Percentiles rank a stretch among this genome's conserved stretches.
Evolutionary conservation across 1,140 invertebrate species (phyloP).

Genomic region (Sycophila sp.): DNA sequence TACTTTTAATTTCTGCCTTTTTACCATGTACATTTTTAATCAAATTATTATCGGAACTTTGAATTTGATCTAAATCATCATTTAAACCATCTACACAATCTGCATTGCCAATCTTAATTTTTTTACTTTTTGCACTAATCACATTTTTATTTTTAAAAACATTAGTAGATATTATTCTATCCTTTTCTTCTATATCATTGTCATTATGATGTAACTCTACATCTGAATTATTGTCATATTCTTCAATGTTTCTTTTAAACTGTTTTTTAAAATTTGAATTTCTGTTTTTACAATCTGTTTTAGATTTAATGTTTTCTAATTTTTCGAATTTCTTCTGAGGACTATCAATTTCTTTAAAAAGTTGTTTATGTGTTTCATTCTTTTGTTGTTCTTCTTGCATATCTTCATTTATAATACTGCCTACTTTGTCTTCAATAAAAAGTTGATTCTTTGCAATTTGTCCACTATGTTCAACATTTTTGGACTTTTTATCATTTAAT

Average conservation of each 20-base stretch:
- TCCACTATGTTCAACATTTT: slow-evolving; percentile 48
- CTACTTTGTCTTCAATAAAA: slow-evolving; percentile 10
- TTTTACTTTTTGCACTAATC: background rate
- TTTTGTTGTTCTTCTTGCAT: background rate
- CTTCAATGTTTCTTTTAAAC: background rate
- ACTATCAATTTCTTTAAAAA: too few relatives aligned
- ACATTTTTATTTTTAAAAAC: too few relatives aligned
- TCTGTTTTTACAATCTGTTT: slow-evolving; percentile 43
- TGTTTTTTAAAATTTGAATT: background rate
- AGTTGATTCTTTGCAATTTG: background rate
- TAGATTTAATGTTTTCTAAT: slow-evolving; percentile 62
- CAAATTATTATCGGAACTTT: background rate
- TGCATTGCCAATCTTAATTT: background rate
- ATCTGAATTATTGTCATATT: background rate
- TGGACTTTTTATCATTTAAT: background rate
- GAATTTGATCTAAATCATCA: background rate
- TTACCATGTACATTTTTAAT: too few relatives aligned
- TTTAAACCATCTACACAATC: background rate
- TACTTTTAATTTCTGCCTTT: background rate
- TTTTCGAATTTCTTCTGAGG: slow-evolving; percentile 65
- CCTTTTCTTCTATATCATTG: too few relatives aligned
- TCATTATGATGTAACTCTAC: too few relatives aligned
- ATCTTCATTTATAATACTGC: slow-evolving; percentile 23
- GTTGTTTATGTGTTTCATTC: slow-evolving; percentile 44
- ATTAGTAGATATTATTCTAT: too few relatives aligned